Conservation (phyloP, 1,140 invertebrate genomes). For the Cyclina sinensis region DNA sequence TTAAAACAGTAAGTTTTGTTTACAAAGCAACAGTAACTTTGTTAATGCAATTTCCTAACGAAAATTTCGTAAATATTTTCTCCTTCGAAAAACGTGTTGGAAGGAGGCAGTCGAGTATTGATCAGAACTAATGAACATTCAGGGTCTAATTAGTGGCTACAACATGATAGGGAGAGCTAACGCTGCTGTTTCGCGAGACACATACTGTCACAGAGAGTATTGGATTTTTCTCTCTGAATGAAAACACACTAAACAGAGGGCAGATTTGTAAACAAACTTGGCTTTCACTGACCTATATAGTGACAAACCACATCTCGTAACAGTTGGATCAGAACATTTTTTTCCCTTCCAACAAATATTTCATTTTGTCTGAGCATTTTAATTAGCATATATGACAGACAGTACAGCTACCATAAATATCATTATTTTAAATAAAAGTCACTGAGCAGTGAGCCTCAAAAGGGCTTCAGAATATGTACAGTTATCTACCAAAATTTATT, state of each 20-base stretch:
- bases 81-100: conserved; percentile 9
- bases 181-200: not conserved
- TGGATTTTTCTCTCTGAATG: conserved; percentile 48
- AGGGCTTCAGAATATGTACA: too few species aligned
- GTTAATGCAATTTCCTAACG: too few species aligned
- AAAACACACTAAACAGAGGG: not conserved
- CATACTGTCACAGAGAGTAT: conserved; percentile 19
- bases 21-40: not conserved
- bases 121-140: conserved; percentile 46
- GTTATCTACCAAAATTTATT: too few species aligned
- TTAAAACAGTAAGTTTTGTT: not conserved
- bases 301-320: too few species aligned
- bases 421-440: too few species aligned
- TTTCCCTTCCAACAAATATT: too few species aligned
- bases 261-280: conserved; percentile 8
- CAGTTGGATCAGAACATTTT: too few species aligned
- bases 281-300: conserved; percentile 5
- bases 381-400: too few species aligned
- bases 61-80: not conserved
- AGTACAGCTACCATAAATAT: too few species aligned
- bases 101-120: conserved; percentile 37
- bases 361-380: too few species aligned
- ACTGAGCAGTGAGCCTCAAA: too few species aligned
- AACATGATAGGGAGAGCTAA: not conserved
- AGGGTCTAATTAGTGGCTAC: conserved; percentile 9